Evolutionary conservation across 2,113 vertebrate genomes (phyloP), one percentile per base, ranked within the genome.

Genomic region (Chaetodon trifascialis): DNA sequence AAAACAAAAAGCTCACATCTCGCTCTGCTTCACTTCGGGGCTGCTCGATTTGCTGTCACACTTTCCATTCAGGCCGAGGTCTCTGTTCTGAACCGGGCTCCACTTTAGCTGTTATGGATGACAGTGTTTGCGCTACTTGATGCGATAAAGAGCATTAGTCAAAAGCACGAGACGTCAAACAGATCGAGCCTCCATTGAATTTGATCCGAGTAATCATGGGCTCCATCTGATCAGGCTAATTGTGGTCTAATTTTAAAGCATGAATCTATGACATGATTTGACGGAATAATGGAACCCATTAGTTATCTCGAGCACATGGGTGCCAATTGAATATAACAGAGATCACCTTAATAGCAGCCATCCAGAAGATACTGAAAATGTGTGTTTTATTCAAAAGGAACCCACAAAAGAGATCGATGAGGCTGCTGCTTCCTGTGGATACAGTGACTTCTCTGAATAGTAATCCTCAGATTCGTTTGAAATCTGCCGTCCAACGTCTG

Each of bases 11-110:
- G 73, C 44, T 80, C 75, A 58, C 60, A 74, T 78, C 69, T 59
- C 7, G 4, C 63, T 78, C 73, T 66, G 74, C 49, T 3, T 89
- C 62, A 15, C 63, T 52, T 65, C 66, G 47, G 79, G 46, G 15
- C 83, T 72, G 73, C 63, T 46, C 1, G 65, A 65, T 72, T 71
- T n/a, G 49, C 64, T 79, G 73, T 85, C 91, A 80, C 68, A 59
- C 62, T 88, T 84, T 76, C 77, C 83, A 30, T 59, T 76, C 47
- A 36, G 52, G 17, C 38, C 14, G 75, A 11, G 59, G 59, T 73
- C 64, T 77, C 17, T 8, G 44, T 49, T 60, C 68, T 58, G 55
- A 77, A 68, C 38, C 38, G 1, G 23, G 25, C 51, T 71, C 34
- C 11, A 49, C 51, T 56, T 30, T 17, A 62, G 59, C 56, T 62